phyloP scores from a whole-genome alignment of 2,797 vertebrate genomes.

The Notoglanidium macrostoma region DNA sequence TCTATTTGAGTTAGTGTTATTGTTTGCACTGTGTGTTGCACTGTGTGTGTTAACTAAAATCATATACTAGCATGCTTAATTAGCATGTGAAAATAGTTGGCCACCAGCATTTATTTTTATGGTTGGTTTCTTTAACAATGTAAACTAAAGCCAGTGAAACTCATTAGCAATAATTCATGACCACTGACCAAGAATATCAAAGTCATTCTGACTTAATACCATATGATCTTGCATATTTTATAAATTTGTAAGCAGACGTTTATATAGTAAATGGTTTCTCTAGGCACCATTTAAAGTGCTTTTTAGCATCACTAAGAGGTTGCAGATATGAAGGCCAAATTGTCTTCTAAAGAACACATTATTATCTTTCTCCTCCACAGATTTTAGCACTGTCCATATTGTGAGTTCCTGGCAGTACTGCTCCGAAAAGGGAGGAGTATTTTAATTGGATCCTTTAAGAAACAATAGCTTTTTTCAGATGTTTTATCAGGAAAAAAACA shows the following conservation, averaged over 20 bases:
- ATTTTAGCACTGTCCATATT: neutral
- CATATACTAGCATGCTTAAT: constrained; percentile 4
- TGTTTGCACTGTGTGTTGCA: neutral
- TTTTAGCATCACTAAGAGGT: neutral
- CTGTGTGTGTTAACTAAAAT: neutral
- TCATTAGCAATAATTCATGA: neutral
- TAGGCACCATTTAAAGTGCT: neutral
- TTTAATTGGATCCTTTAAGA: constrained; percentile 17
- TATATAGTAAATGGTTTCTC: neutral
- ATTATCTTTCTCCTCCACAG: neutral
- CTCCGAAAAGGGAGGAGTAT: neutral
- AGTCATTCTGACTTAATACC: neutral
- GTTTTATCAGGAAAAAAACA: neutral
- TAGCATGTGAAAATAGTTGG: neutral
- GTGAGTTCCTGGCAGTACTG: neutral
- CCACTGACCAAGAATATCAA: neutral
- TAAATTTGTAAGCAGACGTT: neutral
- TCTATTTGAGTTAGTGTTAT: constrained; percentile 1
- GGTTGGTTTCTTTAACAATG: neutral
- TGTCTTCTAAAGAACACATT: neutral
- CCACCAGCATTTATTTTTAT: neutral
- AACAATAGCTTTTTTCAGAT: constrained; percentile 16
- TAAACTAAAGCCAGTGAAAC: neutral
- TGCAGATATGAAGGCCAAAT: neutral
- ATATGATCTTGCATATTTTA: neutral